phyloP scores from a whole-genome alignment of 1,140 invertebrate genomes.

The Drosophila setifemur region DNA sequence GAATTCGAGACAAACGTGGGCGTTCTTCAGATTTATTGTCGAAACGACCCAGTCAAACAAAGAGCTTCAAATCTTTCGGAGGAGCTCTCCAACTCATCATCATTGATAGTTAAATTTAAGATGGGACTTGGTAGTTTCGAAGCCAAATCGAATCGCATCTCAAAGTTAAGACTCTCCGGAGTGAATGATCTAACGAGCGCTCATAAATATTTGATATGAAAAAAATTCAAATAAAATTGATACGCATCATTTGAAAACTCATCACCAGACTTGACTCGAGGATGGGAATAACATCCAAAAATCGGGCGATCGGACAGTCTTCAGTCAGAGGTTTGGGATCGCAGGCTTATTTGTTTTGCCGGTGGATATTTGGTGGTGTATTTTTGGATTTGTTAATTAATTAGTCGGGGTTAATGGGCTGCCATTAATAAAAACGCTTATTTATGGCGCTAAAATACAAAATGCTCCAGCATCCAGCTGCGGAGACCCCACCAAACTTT shows the following conservation, averaged over 20 bases:
- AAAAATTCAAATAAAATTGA: slow-evolving; percentile 71
- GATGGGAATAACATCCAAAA: slow-evolving; percentile 14
- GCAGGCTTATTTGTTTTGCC: slow-evolving; percentile 52
- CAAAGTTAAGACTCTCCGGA: neutral
- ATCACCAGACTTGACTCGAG: slow-evolving; percentile 46
- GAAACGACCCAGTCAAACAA: slow-evolving; percentile 18
- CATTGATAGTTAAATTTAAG: slow-evolving; percentile 34
- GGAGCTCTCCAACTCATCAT: slow-evolving; percentile 1
- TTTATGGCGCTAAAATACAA: slow-evolving; percentile 73
- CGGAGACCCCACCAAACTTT: slow-evolving; percentile 50
- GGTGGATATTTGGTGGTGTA: slow-evolving; percentile 52
- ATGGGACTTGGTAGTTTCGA: neutral
- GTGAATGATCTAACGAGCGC: slow-evolving; percentile 71
- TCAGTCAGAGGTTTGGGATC: slow-evolving; percentile 17
- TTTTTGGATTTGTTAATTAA: slow-evolving; percentile 68
- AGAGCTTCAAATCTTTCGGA: neutral
- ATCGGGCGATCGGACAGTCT: slow-evolving; percentile 20
- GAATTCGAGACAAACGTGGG: slow-evolving; percentile 51
- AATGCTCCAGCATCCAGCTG: slow-evolving; percentile 16
- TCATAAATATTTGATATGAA: slow-evolving; percentile 75
- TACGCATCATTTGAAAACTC: slow-evolving; percentile 78
- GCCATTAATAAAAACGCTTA: slow-evolving; percentile 78
- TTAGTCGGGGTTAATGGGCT: slow-evolving; percentile 76
- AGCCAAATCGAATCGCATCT: neutral
- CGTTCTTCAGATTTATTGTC: slow-evolving; percentile 74